These are phyloP conservation scores for Polypterus senegalus DNA, from an alignment of 2,113 vertebrate genomes.

Conservation along the genomic window DNA sequence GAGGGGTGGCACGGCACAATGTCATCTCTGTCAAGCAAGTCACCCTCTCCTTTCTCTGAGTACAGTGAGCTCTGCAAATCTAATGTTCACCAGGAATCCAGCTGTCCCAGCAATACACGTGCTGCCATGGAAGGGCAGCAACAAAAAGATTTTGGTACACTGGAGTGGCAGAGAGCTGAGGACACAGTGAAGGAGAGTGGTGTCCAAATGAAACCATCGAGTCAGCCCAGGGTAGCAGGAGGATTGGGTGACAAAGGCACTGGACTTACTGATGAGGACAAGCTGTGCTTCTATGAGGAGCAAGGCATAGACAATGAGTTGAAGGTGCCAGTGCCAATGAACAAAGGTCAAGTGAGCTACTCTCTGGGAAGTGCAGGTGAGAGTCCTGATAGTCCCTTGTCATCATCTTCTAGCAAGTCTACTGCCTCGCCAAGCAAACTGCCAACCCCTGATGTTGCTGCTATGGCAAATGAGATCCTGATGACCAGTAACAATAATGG, in stretches of 20 bases:
- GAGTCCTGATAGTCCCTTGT: constrained; percentile 44
- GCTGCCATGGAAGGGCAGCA: constrained; percentile 38
- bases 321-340: constrained; percentile 37
- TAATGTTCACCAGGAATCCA: constrained; percentile 35
- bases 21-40: constrained; percentile 74
- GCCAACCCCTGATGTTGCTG: constrained; percentile 8
- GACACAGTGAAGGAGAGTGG: constrained; percentile 57
- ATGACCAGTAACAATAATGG: constrained; percentile 43
- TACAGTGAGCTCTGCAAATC: constrained; percentile 63
- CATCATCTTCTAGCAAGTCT: constrained; percentile 39
- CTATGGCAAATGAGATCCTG: neutral
- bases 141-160: constrained; percentile 39
- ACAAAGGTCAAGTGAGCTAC: constrained; percentile 25
- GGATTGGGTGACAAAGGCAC: constrained; percentile 43
- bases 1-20: constrained; percentile 41
- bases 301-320: constrained; percentile 54
- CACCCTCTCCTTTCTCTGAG: constrained; percentile 51
- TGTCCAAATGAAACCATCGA: constrained; percentile 43
- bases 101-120: constrained; percentile 15
- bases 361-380: constrained; percentile 48
- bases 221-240: constrained; percentile 35
- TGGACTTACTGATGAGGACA: constrained; percentile 78
- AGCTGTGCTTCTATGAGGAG: constrained; percentile 73
- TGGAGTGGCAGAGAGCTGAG: constrained; percentile 71
- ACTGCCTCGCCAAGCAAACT: constrained; percentile 33